A percentile compares a stretch with the other conserved stretches of the same genome.
Conservation (phyloP, 2,797 vertebrate species). For the Margarornis squamiger region DNA sequence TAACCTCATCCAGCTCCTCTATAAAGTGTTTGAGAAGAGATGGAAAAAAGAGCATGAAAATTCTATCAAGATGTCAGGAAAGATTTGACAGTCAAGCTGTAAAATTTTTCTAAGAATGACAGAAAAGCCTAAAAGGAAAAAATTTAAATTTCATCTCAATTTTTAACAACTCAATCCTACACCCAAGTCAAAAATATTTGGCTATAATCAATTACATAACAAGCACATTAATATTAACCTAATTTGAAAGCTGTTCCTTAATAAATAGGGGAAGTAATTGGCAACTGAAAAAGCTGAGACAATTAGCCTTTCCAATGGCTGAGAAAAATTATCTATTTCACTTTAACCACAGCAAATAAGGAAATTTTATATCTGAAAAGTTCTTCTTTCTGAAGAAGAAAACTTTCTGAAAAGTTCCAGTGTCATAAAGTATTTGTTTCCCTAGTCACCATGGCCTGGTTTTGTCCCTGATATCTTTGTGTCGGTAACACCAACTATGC, state of each 20-base stretch:
- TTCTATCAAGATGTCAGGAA: not conserved
- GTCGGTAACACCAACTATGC: not conserved
- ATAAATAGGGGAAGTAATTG: not conserved
- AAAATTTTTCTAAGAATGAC: not conserved
- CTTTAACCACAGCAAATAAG: not conserved
- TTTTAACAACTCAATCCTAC: not conserved
- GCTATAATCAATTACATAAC: not conserved
- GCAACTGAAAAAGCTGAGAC: not conserved
- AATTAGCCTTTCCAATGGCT: not conserved
- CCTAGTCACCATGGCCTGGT: not conserved
- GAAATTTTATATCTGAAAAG: not conserved
- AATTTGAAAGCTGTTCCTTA: not conserved
- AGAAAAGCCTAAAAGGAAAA: not conserved
- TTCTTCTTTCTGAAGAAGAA: too few relatives aligned
- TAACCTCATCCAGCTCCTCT: not conserved
- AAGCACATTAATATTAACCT: not conserved
- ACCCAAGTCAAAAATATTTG: not conserved
- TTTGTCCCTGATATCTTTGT: not conserved
- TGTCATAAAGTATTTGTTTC: not conserved
- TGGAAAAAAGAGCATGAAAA: not conserved
- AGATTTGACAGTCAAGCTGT: not conserved
- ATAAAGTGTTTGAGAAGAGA: not conserved
- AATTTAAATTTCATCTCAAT: not conserved
- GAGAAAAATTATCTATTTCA: not conserved
- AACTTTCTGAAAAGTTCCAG: not conserved